Evolutionary conservation across 2,888 invertebrate genomes (phyloP).

Genomic region (Aspidapion aeneum): DNA sequence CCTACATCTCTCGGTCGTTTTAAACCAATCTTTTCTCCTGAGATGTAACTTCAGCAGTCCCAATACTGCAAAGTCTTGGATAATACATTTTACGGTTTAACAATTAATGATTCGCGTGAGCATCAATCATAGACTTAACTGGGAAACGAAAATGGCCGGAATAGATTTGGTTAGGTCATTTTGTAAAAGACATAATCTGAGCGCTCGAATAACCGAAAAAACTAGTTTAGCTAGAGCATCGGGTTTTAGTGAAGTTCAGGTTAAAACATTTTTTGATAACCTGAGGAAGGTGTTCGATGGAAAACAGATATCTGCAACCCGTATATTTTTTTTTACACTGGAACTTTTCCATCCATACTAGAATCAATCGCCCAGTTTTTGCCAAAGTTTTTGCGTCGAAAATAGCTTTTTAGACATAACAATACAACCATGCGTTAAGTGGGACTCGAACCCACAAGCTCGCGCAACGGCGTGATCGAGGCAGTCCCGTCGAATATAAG

Average conservation of each 20-base stretch:
- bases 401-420: too few species aligned
- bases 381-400: too few species aligned
- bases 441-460: too few species aligned
- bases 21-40: slow-evolving; percentile 8
- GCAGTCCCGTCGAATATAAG: too few species aligned
- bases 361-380: too few species aligned
- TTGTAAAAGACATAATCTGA: slow-evolving; percentile 4
- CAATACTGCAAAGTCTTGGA: slow-evolving; percentile 10
- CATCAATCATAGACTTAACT: slow-evolving; percentile 8
- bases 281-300: slow-evolving; percentile 12
- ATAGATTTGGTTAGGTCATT: slow-evolving; percentile 6
- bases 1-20: slow-evolving; percentile 12
- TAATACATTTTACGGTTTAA: not conserved
- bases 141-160: slow-evolving; percentile 2
- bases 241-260: slow-evolving; percentile 17
- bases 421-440: too few species aligned
- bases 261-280: slow-evolving; percentile 15
- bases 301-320: slow-evolving; percentile 15
- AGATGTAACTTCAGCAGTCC: slow-evolving; percentile 6
- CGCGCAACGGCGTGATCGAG: too few species aligned
- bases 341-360: too few species aligned
- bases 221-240: slow-evolving; percentile 10
- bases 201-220: slow-evolving; percentile 1
- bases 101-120: not conserved
- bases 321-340: too few species aligned